Conservation (phyloP, 37 sponge, comb jelly and placozoan genomes). For the Chondrosia reniformis region DNA sequence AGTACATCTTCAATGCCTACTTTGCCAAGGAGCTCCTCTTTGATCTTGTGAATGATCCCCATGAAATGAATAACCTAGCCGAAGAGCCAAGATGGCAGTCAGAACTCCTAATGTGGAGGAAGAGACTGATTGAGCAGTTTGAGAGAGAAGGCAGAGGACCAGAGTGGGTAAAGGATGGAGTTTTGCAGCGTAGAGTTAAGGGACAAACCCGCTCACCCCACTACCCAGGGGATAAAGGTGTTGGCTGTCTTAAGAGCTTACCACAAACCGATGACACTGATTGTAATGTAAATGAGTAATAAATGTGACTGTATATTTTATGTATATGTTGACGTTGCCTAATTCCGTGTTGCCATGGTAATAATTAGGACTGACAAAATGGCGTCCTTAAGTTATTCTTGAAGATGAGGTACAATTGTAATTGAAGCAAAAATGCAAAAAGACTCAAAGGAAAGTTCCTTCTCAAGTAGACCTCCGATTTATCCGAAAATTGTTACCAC, state of each 20-base stretch:
- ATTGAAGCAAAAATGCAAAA: too few relatives aligned
- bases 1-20: conserved; percentile 61
- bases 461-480: too few relatives aligned
- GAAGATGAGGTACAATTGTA: too few relatives aligned
- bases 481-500: too few relatives aligned
- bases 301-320: too few relatives aligned
- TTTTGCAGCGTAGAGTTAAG: conserved; percentile 37
- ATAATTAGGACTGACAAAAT: too few relatives aligned
- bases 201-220: conserved; percentile 51
- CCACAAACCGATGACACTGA: not conserved
- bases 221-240: conserved; percentile 25
- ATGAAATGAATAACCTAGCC: conserved; percentile 46
- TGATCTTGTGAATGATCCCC: conserved; percentile 44
- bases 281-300: too few relatives aligned
- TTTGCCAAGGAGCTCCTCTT: conserved; percentile 62
- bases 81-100: conserved; percentile 24
- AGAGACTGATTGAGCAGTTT: conserved; percentile 58
- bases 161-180: conserved; percentile 46
- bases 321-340: too few relatives aligned
- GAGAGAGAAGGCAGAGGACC: conserved; percentile 48
- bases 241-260: not conserved
- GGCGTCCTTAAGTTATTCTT: too few relatives aligned
- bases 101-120: conserved; percentile 26
- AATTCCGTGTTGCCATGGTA: too few relatives aligned
- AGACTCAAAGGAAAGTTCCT: too few relatives aligned